A percentile compares a stretch with the other conserved stretches of the same genome.
These are phyloP conservation scores for Rattus rattus DNA, from an alignment of 2,113 vertebrate genomes.

Conservation along the genomic window DNA sequence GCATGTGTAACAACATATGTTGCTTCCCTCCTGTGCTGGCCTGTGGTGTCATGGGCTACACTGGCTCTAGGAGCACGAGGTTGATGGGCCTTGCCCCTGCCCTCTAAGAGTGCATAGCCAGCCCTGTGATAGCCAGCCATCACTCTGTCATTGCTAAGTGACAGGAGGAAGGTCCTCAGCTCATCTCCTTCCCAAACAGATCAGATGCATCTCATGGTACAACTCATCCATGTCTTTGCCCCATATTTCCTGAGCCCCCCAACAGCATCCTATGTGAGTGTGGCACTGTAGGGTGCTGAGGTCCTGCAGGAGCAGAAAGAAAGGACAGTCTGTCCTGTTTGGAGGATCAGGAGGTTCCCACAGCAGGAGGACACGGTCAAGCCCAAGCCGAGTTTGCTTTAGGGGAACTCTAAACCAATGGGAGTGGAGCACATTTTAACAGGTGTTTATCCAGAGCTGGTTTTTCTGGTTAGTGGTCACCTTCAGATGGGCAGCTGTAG, in stretches of 20 bases:
- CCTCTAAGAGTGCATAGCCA: background rate
- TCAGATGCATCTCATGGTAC: accelerated
- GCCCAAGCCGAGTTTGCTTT: background rate
- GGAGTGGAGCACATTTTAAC: no score
- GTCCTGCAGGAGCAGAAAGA: accelerated
- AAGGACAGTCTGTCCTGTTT: accelerated
- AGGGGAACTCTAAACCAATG: background rate
- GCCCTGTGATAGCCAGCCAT: background rate
- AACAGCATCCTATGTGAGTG: accelerated
- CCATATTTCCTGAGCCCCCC: accelerated
- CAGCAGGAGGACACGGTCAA: accelerated
- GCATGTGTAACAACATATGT: no score
- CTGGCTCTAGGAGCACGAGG: background rate
- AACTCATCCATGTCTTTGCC: background rate
- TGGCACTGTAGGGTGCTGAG: accelerated
- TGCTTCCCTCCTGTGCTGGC: background rate
- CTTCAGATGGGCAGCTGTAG: background rate
- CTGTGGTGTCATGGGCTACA: accelerated
- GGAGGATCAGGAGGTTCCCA: background rate
- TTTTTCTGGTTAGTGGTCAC: background rate
- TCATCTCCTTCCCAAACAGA: background rate
- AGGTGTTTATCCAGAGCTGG: background rate
- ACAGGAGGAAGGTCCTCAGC: background rate
- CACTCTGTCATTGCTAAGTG: background rate
- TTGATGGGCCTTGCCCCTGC: no score